phyloP scores from a whole-genome alignment of 1,140 invertebrate species.

The Acromyrmex charruanus region DNA sequence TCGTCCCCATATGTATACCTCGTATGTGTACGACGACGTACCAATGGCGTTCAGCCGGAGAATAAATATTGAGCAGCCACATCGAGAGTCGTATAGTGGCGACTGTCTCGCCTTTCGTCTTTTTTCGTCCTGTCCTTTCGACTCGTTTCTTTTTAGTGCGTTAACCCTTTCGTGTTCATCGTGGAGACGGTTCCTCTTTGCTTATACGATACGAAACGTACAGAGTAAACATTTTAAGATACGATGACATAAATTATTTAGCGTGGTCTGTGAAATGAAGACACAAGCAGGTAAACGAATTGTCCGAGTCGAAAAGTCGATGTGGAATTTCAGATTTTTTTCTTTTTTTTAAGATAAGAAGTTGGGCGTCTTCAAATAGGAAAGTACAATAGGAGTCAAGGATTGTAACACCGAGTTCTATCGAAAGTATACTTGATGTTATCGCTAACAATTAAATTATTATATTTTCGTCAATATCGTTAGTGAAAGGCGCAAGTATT shows the following conservation, averaged over 20 bases:
- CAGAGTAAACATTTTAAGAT: background rate
- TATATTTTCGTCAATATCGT: constrained; percentile 22
- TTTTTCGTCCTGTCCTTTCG: background rate
- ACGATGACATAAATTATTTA: constrained; percentile 37
- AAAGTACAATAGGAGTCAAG: background rate
- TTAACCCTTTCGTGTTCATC: constrained; percentile 2
- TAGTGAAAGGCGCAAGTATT: background rate
- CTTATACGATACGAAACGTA: background rate
- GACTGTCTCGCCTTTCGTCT: constrained; percentile 23
- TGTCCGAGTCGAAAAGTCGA: background rate
- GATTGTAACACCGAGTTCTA: background rate
- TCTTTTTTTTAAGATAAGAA: background rate
- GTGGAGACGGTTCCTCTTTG: background rate
- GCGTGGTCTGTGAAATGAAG: background rate
- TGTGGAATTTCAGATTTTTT: constrained; percentile 9
- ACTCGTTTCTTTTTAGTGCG: background rate
- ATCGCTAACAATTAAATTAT: constrained; percentile 6
- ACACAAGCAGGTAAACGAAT: background rate
- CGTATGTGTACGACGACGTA: constrained; percentile 41
- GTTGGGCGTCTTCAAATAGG: background rate
- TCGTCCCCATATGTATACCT: constrained; percentile 56
- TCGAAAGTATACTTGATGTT: background rate
- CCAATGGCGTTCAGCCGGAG: constrained; percentile 32
- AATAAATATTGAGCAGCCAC: constrained; percentile 60
- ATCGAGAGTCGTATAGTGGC: constrained; percentile 9